A percentile compares a stretch with the other conserved stretches of the same genome.
Evolutionary conservation across 2,113 vertebrate genomes (phyloP).

Genomic region (Nibea albiflora): DNA sequence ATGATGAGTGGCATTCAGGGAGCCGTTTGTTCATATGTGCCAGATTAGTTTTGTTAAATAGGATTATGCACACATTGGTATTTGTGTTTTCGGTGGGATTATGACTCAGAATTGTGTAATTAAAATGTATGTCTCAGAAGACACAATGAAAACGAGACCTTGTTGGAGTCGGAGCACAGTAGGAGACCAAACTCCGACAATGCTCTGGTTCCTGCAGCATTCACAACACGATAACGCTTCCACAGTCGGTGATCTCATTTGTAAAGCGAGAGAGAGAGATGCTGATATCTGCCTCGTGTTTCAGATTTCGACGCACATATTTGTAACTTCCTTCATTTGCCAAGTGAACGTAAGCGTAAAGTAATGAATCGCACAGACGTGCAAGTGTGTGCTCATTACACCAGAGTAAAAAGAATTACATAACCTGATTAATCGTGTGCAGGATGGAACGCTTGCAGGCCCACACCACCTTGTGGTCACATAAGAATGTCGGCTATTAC

Average conservation of each 20-base stretch:
- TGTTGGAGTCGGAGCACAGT: background rate
- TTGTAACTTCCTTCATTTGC: background rate
- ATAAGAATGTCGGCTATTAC: background rate
- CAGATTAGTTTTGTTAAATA: conserved; percentile 47
- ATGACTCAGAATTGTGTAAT: conserved; percentile 14
- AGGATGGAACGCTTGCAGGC: conserved; percentile 28
- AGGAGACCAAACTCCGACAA: background rate
- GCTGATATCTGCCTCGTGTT: background rate
- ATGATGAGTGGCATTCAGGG: conserved; percentile 19
- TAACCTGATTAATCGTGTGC: conserved; percentile 35
- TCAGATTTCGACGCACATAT: background rate
- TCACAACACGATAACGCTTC: background rate
- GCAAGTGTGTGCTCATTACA: background rate
- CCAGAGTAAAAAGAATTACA: conserved; percentile 42
- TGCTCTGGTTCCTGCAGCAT: background rate
- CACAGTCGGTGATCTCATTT: background rate
- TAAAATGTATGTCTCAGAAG: conserved; percentile 24
- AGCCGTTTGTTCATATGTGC: conserved; percentile 40
- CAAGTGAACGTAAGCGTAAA: background rate
- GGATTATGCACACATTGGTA: conserved; percentile 43
- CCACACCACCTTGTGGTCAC: conserved; percentile 78
- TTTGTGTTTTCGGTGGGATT: conserved; percentile 36
- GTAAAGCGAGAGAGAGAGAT: background rate
- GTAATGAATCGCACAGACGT: background rate
- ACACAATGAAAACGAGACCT: conserved; percentile 10